Evolutionary conservation across 1,140 invertebrate species (phyloP).

Genomic region (Pseudomyrmex flavicornis): DNA sequence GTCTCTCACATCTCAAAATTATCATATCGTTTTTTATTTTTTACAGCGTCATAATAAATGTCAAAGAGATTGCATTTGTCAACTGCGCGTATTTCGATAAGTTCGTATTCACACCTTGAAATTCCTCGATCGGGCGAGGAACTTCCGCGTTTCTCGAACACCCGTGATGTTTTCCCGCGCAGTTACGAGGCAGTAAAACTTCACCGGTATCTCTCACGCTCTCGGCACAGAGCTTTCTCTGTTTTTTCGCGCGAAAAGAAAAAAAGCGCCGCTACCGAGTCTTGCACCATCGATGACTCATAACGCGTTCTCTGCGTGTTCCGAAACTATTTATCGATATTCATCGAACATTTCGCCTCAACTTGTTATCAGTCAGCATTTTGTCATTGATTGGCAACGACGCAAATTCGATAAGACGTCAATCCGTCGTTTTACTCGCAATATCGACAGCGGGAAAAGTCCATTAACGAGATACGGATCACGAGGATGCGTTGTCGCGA

Average conservation of each 20-base stretch:
- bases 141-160: slow-evolving; percentile 48
- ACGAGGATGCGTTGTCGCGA: background rate
- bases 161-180: slow-evolving; percentile 3
- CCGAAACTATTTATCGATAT: background rate
- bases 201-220: background rate
- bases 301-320: background rate
- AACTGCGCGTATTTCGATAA: background rate
- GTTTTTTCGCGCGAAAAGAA: slow-evolving; percentile 3
- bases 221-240: slow-evolving; percentile 20
- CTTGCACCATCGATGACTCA: slow-evolving; percentile 38
- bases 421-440: background rate
- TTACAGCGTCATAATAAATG: background rate
- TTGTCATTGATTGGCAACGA: slow-evolving; percentile 9
- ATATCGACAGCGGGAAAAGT: slow-evolving; percentile 39
- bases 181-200: background rate
- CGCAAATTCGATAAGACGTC: slow-evolving; percentile 25
- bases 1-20: background rate
- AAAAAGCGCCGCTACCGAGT: background rate
- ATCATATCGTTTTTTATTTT: background rate
- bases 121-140: background rate
- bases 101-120: background rate
- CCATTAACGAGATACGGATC: slow-evolving; percentile 28
- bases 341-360: background rate
- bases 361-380: background rate
- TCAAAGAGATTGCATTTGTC: background rate